These are phyloP conservation scores for Bembecia ichneumoniformis DNA, from an alignment of 2,888 invertebrate species.

Conservation along the genomic window DNA sequence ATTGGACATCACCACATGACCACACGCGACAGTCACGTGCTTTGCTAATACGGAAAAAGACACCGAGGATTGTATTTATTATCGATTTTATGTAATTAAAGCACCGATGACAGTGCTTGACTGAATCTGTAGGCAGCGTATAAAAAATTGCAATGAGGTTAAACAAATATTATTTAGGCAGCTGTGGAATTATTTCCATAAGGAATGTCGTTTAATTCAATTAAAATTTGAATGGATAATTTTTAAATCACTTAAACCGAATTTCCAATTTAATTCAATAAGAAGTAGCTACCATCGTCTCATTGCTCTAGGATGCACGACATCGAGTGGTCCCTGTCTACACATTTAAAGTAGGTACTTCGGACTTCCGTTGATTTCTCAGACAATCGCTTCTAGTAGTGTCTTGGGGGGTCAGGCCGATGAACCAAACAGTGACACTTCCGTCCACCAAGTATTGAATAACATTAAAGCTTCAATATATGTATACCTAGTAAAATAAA, in stretches of 20 bases:
- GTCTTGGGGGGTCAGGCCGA: constrained; percentile 50
- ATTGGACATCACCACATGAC: constrained; percentile 22
- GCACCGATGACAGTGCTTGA: too few relatives aligned
- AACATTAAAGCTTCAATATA: background rate
- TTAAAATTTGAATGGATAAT: too few relatives aligned
- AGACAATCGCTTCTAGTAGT: constrained; percentile 27
- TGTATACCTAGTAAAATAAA: too few relatives aligned
- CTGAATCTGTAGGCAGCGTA: too few relatives aligned
- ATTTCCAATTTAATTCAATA: too few relatives aligned
- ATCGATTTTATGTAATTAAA: background rate
- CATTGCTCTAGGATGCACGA: background rate
- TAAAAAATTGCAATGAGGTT: too few relatives aligned
- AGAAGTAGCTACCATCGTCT: too few relatives aligned
- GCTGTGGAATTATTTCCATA: too few relatives aligned
- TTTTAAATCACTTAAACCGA: too few relatives aligned
- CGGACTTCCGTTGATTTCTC: constrained; percentile 37
- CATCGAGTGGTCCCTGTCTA: constrained; percentile 10
- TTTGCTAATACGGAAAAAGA: constrained; percentile 4
- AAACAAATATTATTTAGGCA: too few relatives aligned
- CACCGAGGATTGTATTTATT: background rate
- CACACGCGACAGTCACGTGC: constrained; percentile 58
- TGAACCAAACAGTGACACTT: constrained; percentile 30
- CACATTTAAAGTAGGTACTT: constrained; percentile 23
- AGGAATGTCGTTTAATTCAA: too few relatives aligned
- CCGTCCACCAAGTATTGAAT: constrained; percentile 1